Percentiles rank a stretch among this genome's conserved stretches.
phyloP scores from a whole-genome alignment of 2,888 invertebrate species.

The Ptychoptera albimana region DNA sequence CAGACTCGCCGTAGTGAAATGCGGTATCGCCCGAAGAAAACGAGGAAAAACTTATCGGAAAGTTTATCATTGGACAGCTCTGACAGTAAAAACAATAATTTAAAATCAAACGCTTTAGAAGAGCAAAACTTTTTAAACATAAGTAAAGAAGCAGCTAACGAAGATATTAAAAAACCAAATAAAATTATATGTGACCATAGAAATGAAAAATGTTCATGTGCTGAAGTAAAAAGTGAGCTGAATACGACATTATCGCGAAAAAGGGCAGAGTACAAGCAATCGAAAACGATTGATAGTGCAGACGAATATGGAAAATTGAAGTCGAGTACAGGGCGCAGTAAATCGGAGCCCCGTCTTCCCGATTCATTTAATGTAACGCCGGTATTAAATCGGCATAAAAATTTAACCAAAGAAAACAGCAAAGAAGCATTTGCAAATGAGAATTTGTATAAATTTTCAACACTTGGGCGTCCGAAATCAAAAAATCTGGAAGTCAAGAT shows the following conservation, averaged over 20 bases:
- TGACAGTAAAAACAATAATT: neutral
- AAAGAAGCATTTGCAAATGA: constrained; percentile 6
- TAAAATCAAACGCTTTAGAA: constrained; percentile 20
- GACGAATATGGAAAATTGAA: neutral
- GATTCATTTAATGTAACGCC: neutral
- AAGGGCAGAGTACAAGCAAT: neutral
- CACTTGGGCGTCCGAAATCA: constrained; percentile 15
- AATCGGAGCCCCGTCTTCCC: constrained; percentile 27
- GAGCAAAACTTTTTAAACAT: constrained; percentile 19
- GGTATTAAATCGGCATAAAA: neutral
- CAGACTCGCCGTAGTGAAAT: constrained; percentile 46
- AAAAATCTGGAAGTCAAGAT: constrained; percentile 38
- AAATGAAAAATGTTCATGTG: constrained; percentile 6
- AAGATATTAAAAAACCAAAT: neutral
- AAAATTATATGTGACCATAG: constrained; percentile 7
- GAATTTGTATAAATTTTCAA: constrained; percentile 12
- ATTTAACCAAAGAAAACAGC: neutral
- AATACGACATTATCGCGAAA: constrained; percentile 4
- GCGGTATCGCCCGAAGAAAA: constrained; percentile 27
- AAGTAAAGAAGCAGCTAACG: neutral
- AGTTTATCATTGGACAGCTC: constrained; percentile 5
- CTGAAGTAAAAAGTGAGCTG: constrained; percentile 8
- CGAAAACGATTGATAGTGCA: neutral
- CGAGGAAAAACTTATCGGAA: constrained; percentile 19
- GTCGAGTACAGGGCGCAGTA: constrained; percentile 18